These are phyloP conservation scores for Styela clava DNA, from an alignment of 23 tunicate genomes.

Conservation along the genomic window DNA sequence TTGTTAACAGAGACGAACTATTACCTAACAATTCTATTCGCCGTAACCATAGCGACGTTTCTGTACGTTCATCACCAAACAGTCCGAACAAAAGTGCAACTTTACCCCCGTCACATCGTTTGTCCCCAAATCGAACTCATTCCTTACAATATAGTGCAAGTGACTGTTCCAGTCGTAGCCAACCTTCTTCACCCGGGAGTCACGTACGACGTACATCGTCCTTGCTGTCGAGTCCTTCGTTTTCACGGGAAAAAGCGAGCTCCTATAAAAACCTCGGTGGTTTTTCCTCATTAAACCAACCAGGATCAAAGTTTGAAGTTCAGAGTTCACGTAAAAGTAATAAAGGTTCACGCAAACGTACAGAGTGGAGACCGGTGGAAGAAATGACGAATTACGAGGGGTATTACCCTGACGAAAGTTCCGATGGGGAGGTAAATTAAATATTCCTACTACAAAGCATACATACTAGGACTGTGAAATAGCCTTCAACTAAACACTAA, in stretches of 20 bases:
- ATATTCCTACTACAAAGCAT: too few relatives aligned
- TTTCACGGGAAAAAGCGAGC: slow-evolving; percentile 24
- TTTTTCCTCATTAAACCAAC: not conserved
- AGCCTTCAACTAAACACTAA: too few relatives aligned
- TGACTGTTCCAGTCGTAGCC: not conserved
- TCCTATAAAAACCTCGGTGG: slow-evolving; percentile 35
- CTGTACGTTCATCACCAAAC: not conserved
- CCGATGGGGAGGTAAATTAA: slow-evolving; percentile 45
- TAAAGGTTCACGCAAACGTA: not conserved
- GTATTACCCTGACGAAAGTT: slow-evolving; percentile 53
- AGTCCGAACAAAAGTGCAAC: slow-evolving; percentile 26
- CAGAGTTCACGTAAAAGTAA: not conserved
- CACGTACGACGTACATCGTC: slow-evolving; percentile 35
- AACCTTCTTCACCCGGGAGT: slow-evolving; percentile 11
- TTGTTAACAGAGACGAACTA: not conserved
- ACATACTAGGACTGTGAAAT: too few relatives aligned
- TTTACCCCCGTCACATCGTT: slow-evolving; percentile 17
- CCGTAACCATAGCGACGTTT: not conserved
- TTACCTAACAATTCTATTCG: not conserved
- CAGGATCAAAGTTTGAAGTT: not conserved
- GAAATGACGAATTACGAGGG: slow-evolving; percentile 82
- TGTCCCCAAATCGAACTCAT: not conserved
- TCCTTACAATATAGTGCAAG: slow-evolving; percentile 1
- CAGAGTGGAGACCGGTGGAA: slow-evolving; percentile 42
- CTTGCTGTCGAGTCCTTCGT: slow-evolving; percentile 27